Base-by-base conservation (phyloP, 37 sponge, comb jelly and placozoan species). In the Spongia lamella region DNA sequence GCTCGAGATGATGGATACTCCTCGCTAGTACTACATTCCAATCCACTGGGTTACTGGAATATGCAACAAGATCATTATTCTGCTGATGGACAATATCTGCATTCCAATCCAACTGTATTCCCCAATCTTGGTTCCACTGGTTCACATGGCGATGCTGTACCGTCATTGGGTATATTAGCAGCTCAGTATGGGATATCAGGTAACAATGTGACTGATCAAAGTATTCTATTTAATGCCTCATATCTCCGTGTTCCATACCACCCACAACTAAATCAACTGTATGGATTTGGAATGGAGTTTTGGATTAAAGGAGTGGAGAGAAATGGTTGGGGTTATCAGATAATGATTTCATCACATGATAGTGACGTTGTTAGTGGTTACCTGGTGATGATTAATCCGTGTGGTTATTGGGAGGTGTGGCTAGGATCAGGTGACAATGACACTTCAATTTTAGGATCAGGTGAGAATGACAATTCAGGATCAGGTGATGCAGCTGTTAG, bases 1-100 rank as follows among this genome's bases (percentile, higher is more conserved):
- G 75, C 83, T 35, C 17, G 38, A 17, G 83, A 85, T 36, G 89
- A 89, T 74, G 93, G 93, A 22, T 93, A 93, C 54, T 85, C 89
- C 2, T 78, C 93, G 0, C 17, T 93, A 30, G 79, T 88, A 0
- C 1, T 22, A 0, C 33, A 66, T 0, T 29, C 22, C 3, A 3
- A 66, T 2, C 64, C 89, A 11, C 47, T 84, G 31, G 83, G 77
- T 20, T 89, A 93, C 62, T 93, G 89, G 89, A 82, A 63, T 49
- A 40, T 90, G 36, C 90, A 93, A 47, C 14, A 63, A 24, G 73
- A 72, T 21, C 49, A 69, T 15, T 65, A 70, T 43, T 47, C 33
- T 7, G 3, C 5, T 15, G 32, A 75, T 38, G 85, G 80, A 3
- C 20, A 56, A 7, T 80, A 72, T 30, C 25, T 67, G 1, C 16